A percentile compares a stretch with the other conserved stretches of the same genome.
Conservation (phyloP, 2,797 vertebrate species). For the Sebastes melanostomus region DNA sequence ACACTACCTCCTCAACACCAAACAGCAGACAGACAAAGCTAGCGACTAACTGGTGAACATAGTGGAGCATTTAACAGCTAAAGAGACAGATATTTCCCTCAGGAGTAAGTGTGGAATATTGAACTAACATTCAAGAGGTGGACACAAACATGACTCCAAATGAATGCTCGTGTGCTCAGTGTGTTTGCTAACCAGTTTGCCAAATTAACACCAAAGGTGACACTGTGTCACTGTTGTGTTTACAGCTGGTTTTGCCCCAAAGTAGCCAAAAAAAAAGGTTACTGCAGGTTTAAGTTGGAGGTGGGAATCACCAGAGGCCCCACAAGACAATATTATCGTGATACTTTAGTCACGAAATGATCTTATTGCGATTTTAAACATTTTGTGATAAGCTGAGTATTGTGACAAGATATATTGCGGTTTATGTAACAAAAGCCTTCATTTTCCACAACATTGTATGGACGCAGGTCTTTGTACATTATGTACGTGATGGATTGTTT, state of each 20-base stretch:
- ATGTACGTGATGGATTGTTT: too few relatives aligned
- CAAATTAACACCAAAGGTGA: neutral
- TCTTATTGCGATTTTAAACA: too few relatives aligned
- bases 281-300: too few relatives aligned
- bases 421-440: too few relatives aligned
- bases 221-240: conserved; percentile 2
- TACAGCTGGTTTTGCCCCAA: neutral
- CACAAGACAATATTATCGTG: too few relatives aligned
- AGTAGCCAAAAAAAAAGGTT: neutral
- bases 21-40: too few relatives aligned
- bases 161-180: neutral
- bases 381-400: too few relatives aligned
- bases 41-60: neutral
- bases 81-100: neutral
- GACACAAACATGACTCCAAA: neutral
- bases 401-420: too few relatives aligned
- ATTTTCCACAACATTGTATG: too few relatives aligned
- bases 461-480: too few relatives aligned
- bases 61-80: neutral
- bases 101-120: neutral
- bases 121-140: neutral
- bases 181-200: neutral
- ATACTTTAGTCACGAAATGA: too few relatives aligned
- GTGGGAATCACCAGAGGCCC: too few relatives aligned
- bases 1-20: neutral